Conservation (phyloP, 2,113 vertebrate genomes). For the Lasiurus cinereus region DNA sequence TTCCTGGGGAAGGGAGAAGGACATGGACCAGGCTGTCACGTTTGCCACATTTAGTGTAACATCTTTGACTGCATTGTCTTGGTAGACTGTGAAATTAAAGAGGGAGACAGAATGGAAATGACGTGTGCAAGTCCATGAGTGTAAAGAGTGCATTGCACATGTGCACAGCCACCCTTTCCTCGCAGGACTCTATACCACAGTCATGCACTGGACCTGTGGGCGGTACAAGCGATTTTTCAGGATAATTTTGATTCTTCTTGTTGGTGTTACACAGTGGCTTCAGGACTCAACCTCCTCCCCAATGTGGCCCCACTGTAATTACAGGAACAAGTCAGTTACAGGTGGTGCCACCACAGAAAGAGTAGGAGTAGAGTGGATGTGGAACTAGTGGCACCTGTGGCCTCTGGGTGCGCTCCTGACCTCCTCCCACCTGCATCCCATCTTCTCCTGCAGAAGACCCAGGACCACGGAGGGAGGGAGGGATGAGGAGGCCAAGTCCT, state of each 20-base stretch:
- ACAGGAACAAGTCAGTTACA: rapidly evolving
- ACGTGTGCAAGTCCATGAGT: neutral
- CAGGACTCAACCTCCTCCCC: neutral
- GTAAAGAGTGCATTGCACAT: neutral
- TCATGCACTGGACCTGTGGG: neutral
- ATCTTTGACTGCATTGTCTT: neutral
- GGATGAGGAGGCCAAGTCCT: no score
- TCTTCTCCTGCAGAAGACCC: neutral
- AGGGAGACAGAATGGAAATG: neutral
- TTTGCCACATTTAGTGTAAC: neutral
- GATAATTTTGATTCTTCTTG: neutral
- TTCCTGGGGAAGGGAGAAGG: neutral
- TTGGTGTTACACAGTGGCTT: neutral
- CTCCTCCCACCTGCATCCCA: neutral
- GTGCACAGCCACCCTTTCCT: no score
- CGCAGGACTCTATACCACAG: rapidly evolving
- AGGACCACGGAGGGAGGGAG: neutral
- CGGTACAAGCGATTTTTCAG: neutral
- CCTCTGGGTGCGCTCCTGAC: neutral
- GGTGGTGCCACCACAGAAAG: rapidly evolving
- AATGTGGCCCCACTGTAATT: neutral
- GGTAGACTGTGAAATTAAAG: neutral
- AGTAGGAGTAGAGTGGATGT: no score
- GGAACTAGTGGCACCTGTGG: neutral
- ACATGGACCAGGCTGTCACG: neutral